Evolutionary conservation across 2,113 vertebrate species (phyloP).

Genomic region (Halichoerus grypus): DNA sequence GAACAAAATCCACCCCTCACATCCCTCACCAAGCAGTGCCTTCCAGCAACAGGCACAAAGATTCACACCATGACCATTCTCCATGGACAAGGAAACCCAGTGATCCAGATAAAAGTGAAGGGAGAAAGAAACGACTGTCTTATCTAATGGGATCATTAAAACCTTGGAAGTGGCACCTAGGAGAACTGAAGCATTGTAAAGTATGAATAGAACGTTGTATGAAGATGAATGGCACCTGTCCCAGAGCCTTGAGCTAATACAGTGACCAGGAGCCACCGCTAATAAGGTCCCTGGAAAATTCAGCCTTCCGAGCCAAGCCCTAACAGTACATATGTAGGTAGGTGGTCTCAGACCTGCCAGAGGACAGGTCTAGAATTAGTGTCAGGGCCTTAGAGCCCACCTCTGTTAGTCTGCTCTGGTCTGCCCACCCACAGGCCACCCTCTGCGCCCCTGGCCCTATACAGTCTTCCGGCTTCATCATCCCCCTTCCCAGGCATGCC

Average conservation of each 20-base stretch:
- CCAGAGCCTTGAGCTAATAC: fast-evolving
- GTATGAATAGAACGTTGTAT: neutral
- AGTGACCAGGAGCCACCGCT: neutral
- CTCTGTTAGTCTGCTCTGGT: neutral
- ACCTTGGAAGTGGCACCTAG: neutral
- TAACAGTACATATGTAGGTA: no score
- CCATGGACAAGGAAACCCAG: neutral
- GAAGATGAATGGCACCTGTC: neutral
- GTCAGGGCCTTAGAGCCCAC: neutral
- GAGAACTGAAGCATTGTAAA: neutral
- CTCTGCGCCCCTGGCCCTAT: neutral
- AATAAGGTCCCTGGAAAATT: neutral
- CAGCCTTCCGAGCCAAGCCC: neutral
- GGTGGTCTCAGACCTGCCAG: neutral
- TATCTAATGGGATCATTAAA: neutral
- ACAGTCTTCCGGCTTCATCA: neutral
- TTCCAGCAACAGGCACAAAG: neutral
- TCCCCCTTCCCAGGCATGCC: neutral
- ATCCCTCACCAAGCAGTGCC: neutral
- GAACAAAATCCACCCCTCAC: neutral
- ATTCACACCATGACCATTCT: no score
- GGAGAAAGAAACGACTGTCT: no score
- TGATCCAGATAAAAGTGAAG: neutral
- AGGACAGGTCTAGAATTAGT: neutral
- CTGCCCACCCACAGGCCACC: neutral